phyloP scores from a whole-genome alignment of 2,888 invertebrate genomes.

The Deilephila porcellus region DNA sequence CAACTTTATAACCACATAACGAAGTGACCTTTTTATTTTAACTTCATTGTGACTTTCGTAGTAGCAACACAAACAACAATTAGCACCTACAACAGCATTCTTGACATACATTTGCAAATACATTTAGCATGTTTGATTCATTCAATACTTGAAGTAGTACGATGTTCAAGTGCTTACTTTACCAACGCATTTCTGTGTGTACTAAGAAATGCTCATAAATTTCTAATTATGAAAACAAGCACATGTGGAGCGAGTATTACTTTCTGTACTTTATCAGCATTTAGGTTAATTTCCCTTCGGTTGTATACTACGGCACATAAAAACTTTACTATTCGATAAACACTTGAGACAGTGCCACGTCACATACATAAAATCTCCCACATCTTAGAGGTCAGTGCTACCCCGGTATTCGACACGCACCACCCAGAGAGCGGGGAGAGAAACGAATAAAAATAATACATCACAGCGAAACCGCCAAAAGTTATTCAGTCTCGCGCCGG shows the following conservation, averaged over 20 bases:
- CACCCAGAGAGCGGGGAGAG: slow-evolving; percentile 25
- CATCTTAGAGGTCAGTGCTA: slow-evolving; percentile 23
- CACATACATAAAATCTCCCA: slow-evolving; percentile 14
- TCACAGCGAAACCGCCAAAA: slow-evolving; percentile 58
- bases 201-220: too few species aligned
- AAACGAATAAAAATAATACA: slow-evolving; percentile 33
- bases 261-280: too few species aligned
- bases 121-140: background rate
- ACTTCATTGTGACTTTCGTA: background rate
- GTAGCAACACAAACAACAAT: background rate
- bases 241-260: too few species aligned
- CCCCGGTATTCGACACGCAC: slow-evolving; percentile 18
- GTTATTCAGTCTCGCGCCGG: slow-evolving; percentile 70
- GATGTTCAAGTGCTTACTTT: too few species aligned
- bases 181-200: too few species aligned
- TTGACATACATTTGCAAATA: slow-evolving; percentile 3
- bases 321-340: slow-evolving; percentile 1
- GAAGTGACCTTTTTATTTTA: background rate
- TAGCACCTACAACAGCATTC: slow-evolving; percentile 2
- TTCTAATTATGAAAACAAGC: too few species aligned
- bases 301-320: background rate
- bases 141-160: too few species aligned
- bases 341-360: background rate
- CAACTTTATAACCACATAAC: background rate
- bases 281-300: too few species aligned